Percentiles rank a stretch among this genome's conserved stretches.
Evolutionary conservation across 2,797 vertebrate species (phyloP).

Genomic region (Gambelia wislizenii): DNA sequence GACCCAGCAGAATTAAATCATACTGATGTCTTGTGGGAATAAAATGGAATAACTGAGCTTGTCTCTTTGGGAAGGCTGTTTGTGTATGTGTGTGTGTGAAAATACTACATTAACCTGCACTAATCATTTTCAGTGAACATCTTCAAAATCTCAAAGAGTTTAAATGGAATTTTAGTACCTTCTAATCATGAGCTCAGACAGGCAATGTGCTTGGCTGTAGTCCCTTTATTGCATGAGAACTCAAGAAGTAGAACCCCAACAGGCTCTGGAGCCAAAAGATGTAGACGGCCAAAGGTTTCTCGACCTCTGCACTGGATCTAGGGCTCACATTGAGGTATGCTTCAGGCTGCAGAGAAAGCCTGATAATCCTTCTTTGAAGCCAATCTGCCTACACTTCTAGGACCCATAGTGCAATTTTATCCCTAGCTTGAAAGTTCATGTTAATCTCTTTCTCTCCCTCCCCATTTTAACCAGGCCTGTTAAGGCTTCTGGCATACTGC

Average conservation of each 20-base stretch:
- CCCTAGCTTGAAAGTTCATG: too few relatives aligned
- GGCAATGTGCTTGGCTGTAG: not conserved
- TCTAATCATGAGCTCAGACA: constrained; percentile 23
- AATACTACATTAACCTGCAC: constrained; percentile 6
- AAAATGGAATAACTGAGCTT: constrained; percentile 48
- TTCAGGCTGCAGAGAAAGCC: too few relatives aligned
- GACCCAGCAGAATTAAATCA: constrained; percentile 46
- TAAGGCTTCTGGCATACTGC: too few relatives aligned
- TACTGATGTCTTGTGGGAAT: constrained; percentile 35
- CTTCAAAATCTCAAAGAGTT: constrained; percentile 16
- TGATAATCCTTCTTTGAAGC: too few relatives aligned
- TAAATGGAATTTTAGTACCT: constrained; percentile 25
- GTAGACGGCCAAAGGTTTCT: not conserved
- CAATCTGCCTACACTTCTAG: too few relatives aligned
- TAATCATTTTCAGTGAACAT: constrained; percentile 10
- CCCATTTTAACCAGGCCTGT: too few relatives aligned
- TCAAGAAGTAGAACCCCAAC: not conserved
- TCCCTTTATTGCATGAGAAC: not conserved
- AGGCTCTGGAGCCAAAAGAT: not conserved
- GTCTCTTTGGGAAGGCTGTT: constrained; percentile 34
- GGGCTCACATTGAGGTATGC: too few relatives aligned
- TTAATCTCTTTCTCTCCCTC: too few relatives aligned
- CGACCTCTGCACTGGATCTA: not conserved
- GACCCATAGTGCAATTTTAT: too few relatives aligned
- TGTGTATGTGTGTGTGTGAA: not conserved